Percentiles rank a stretch among this genome's conserved stretches.
phyloP scores from a whole-genome alignment of 2,797 vertebrate genomes.

The Megalops cyprinoides region DNA sequence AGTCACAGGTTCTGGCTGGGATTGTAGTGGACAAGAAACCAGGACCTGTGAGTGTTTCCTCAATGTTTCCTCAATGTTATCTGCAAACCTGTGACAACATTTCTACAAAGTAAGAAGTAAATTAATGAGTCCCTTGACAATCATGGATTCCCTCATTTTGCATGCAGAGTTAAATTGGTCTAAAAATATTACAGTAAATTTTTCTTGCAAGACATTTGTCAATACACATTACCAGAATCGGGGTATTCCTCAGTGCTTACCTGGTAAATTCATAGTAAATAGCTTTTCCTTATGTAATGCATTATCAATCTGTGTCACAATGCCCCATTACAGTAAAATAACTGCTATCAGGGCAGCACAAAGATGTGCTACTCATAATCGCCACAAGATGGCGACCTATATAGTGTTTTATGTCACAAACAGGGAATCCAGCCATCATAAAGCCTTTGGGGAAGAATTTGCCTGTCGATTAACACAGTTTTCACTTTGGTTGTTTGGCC shows the following conservation, averaged over 20 bases:
- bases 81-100: neutral
- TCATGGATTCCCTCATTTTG: neutral
- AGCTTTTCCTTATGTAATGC: too few species aligned
- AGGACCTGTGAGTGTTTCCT: neutral
- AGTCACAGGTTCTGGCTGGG: conserved; percentile 89
- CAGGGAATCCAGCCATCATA: too few species aligned
- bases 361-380: neutral
- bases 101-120: neutral
- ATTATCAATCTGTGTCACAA: too few species aligned
- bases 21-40: conserved; percentile 91
- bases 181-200: neutral
- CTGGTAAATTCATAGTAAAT: too few species aligned
- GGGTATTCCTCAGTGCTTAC: neutral
- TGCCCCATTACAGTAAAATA: too few species aligned
- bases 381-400: neutral
- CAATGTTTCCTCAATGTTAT: too few species aligned
- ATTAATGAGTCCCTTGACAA: neutral
- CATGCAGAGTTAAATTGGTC: neutral
- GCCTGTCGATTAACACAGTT: neutral
- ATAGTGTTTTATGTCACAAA: neutral
- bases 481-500: conserved; percentile 2
- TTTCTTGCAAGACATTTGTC: neutral
- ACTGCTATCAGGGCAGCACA: neutral
- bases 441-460: neutral
- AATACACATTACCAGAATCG: neutral